Base-by-base conservation (phyloP, 2,797 vertebrate species). In the Echeneis naucrates region DNA sequence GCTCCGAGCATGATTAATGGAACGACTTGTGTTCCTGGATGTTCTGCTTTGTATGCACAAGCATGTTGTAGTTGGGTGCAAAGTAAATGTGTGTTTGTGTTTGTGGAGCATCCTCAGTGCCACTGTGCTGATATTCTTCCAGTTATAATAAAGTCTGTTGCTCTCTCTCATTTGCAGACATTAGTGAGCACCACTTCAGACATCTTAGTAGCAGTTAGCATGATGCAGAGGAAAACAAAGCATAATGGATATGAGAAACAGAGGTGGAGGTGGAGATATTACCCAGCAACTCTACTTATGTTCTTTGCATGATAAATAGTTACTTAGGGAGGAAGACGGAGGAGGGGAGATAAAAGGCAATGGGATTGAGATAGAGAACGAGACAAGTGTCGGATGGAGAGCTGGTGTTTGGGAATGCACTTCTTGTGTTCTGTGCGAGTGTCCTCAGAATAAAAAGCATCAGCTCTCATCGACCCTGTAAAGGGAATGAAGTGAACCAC, bases 1-100 rank as follows among this genome's bases (percentile, higher is more conserved):
- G 64, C 57, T 77, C 61, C 67, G 78, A 87, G 80, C 71, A 65
- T 68, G 75, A 77, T 72, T 88, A 88, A 89, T 86, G 83, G 71
- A n/a, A 63, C 78, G 59, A 68, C 67, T 51, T 80, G 72, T 77
- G 78, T 89, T 83, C 83, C 58, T 73, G 19, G 14, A 10, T 12
- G 19, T 30, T 24, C 35, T 4, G 14, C 21, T 38, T 2, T 38
- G 33, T 65, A 9, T 50, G 35, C 26, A 19, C 21, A 23, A 12
- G 45, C 30, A 4, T 44, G 44, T 44, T 48, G 62, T 27, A 35
- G 3, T 7, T 73, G 52, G 55, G 47, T 62, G 45, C 10, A 32
- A 4, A 53, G 61, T 1, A 16, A 12, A 26, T 48, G 63, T 54
- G 47, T 45, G 30, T 59, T 40, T 60, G 56, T 24, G 68, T 37